Percentiles rank a stretch among this genome's conserved stretches.
Evolutionary conservation across 2,888 invertebrate species (phyloP).

Genomic region (Dasysyrphus albostriatus): DNA sequence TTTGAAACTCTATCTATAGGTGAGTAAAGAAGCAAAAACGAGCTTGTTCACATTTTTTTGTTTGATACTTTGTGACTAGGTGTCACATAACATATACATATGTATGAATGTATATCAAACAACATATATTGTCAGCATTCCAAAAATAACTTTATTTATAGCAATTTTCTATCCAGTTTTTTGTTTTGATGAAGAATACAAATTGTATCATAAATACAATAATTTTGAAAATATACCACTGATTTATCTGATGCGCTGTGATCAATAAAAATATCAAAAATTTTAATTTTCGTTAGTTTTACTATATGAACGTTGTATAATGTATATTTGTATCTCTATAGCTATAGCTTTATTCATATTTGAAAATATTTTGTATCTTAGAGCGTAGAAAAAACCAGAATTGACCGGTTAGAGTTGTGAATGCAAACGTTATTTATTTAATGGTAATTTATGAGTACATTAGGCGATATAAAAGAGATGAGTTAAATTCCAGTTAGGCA

Average conservation of each 20-base stretch:
- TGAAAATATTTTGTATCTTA: not conserved
- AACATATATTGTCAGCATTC: conserved; percentile 20
- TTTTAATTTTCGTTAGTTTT: not conserved
- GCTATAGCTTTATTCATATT: not conserved
- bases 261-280: not conserved
- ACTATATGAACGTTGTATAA: too few relatives aligned
- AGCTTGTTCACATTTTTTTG: not conserved
- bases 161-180: not conserved
- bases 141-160: not conserved
- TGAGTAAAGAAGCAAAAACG: not conserved
- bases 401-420: conserved; percentile 7
- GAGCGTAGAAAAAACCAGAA: conserved; percentile 6
- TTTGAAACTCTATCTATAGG: not conserved
- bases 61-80: not conserved
- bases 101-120: too few relatives aligned
- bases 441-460: conserved; percentile 6
- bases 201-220: conserved; percentile 9
- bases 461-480: not conserved
- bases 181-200: not conserved
- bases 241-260: not conserved
- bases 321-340: too few relatives aligned
- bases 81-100: too few relatives aligned
- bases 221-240: not conserved
- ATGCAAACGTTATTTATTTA: conserved; percentile 1
- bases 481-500: conserved; percentile 6